Base-by-base conservation (phyloP, 2,113 vertebrate genomes). In the Caranx melampygus region DNA sequence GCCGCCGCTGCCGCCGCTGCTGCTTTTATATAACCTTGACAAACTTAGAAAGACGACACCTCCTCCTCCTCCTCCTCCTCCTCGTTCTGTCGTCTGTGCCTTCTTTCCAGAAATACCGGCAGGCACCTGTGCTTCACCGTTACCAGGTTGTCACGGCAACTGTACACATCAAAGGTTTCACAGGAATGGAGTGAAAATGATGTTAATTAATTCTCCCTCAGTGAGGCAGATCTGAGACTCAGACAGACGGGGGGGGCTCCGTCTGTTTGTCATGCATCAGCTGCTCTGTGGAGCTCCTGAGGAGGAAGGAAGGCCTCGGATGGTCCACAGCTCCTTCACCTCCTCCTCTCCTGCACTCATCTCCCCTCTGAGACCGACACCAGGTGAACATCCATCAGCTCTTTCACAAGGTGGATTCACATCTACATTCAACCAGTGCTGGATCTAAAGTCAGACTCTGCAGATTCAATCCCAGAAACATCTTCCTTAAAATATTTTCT, bases 261-360 rank as follows among this genome's bases (percentile, higher is more conserved):
- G 55, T 83, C 79, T 86, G 83, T 80, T 89, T 86, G 81, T 62
- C 75, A 82, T 87, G 83, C 89, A 86, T 91, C 86, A 80, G 78
- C 83, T 31, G 75, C 75, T 80, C 82, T 83, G 83, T 63, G 63
- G 75, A 83, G 74, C 82, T 81, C 78, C 76, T 87, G 63, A 35
- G 76, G 85, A 55, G 75, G 63, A 72, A 68, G 84, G 79, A 76
- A 31, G 71, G 71, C 72, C 75, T 67, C 12, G 44, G 80, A 55
- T 21, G 42, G 77, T 60, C 54, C 66, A 31, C 35, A 2, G 5
- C 63, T 77, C 71, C 76, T 77, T 78, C 69, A 66, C 82, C 78
- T 70, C 42, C 71, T 68, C 33, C 55, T 21, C 59, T 44, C 44
- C 52, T 47, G 67, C 71, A 52, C 66, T 35, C 59, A 44, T 67